Base-by-base conservation (phyloP, 1,140 invertebrate species). In the Drosophila murphyi region DNA sequence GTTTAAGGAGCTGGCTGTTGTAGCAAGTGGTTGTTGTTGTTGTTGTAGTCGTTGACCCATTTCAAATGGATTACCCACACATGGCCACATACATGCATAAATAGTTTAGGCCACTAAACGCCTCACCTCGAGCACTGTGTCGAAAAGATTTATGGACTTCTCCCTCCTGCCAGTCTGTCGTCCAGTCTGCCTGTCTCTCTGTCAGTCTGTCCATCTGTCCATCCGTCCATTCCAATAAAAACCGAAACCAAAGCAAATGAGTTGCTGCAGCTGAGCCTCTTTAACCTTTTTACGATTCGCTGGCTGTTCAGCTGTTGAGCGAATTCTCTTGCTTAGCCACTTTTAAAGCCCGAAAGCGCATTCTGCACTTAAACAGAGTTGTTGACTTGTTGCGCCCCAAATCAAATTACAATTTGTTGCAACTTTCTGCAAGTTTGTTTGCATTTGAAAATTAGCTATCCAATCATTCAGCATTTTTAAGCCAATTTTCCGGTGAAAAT, bases 21-120 rank as follows among this genome's bases (percentile, higher is more conserved):
- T 20, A 20, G 20, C 20, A 20, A 20, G 20, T 20, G 20, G 20
- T 20, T 20, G 20, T 20, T 20, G 20, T 56, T 29, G 35, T 34
- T 64, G 68, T 75, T 64, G 72, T 76, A 86, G 82, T 87, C 76
- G 82, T 88, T 88, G 83, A 88, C 83, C 83, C 83, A 88, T 88
- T 88, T 88, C 83, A 88, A 88, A 88, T 88, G 83, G 80, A 88
- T 88, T 88, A 88, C 83, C 75, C 82, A 78, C 82, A 78, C 48
- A 74, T 55, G 52, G 47, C 65, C 51, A 52, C 61, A 43, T 39
- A 52, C 61, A 62, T 65, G 70, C 78, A 76, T 78, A 81, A 85
- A 85, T 85, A 86, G 82, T 81, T 86, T 88, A 35, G 60, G 41
- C 73, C 73, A 76, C 68, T 71, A 87, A 87, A 88, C 79, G 76